Evolutionary conservation across 2,888 invertebrate genomes (phyloP).

Genomic region (Drosophila fulvimacula): DNA sequence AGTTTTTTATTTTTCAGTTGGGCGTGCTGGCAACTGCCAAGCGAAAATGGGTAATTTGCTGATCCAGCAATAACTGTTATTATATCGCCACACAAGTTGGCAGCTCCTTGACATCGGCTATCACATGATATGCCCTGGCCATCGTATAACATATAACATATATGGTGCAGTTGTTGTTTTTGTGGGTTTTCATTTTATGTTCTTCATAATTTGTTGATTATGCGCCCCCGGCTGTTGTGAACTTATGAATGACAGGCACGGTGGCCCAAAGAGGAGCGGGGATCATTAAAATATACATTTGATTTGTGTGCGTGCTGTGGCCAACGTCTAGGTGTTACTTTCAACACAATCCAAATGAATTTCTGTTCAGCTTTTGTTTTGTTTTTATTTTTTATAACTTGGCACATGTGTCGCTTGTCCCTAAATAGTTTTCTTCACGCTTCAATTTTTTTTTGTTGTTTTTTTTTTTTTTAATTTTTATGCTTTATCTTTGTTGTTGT

Average conservation of each 20-base stretch:
- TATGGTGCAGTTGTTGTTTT: conserved; percentile 9
- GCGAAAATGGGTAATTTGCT: conserved; percentile 15
- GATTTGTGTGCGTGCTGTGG: conserved; percentile 32
- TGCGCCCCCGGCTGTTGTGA: conserved; percentile 38
- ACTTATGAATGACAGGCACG: conserved; percentile 53
- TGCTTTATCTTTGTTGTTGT: conserved; percentile 35
- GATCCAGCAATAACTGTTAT: conserved; percentile 33
- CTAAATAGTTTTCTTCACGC: conserved; percentile 51
- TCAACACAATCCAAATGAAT: conserved; percentile 38
- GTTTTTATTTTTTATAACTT: conserved; percentile 60
- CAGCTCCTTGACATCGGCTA: conserved; percentile 29
- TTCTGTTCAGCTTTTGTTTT: conserved; percentile 28
- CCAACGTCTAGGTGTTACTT: conserved; percentile 44
- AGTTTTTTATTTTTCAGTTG: background rate
- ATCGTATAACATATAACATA: conserved; percentile 22
- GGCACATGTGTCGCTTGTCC: conserved; percentile 66
- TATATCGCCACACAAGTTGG: conserved; percentile 40
- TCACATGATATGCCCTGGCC: conserved; percentile 8
- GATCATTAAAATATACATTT: conserved; percentile 55
- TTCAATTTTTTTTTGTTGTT: conserved; percentile 1
- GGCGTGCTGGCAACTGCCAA: background rate
- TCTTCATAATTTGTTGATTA: conserved; percentile 66
- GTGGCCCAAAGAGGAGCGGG: conserved; percentile 7
- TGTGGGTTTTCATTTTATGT: conserved; percentile 45
- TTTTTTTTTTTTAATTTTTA: conserved; percentile 19